Evolutionary conservation across 2,113 vertebrate genomes (phyloP), one percentile per base, ranked within the genome.

Genomic region (Lamprologus callipterus): DNA sequence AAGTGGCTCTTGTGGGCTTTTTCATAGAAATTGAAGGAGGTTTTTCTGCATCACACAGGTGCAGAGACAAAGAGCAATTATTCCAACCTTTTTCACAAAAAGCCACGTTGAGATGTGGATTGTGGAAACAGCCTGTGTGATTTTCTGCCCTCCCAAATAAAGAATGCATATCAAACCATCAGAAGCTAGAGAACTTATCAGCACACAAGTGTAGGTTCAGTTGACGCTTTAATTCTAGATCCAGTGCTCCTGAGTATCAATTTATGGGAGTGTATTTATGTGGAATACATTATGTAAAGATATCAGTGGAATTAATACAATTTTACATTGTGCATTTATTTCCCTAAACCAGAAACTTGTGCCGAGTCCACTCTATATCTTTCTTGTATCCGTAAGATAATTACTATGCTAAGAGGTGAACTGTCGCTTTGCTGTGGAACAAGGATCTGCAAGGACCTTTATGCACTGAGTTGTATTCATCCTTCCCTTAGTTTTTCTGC

Each of bases 1-100:
- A 80, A 94, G 93, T 92, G 91, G 83, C 94, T 94, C 91, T 96
- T 68, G 1, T 60, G 58, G 86, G 87, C 86, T 89, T 91, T 93
- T 94, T 93, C 84, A 90, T 83, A 87, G 53, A 91, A 81, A 88
- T 96, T 94, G 89, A 93, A 93, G 88, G 91, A 94, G 89, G 92
- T 87, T 85, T 81, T 85, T 92, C 91, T 81, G 28, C 28, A 68
- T 80, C 73, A 87, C 92, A 91, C 94, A 93, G 94, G 91, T 95
- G 94, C 91, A 87, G 73, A 89, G 82, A 95, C 91, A 94, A 93
- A 93, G 93, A 85, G 84, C 85, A 86, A 91, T 93, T 93, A 93
- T 93, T 90, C 68, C 89, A 91, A 87, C 85, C 88, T 92, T 90
- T 91, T 90, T 82, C 28, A 35, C 60, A 90, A 82, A 94, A 90